Base-by-base conservation (phyloP, 2,888 invertebrate species). In the Morpho deidamia region DNA sequence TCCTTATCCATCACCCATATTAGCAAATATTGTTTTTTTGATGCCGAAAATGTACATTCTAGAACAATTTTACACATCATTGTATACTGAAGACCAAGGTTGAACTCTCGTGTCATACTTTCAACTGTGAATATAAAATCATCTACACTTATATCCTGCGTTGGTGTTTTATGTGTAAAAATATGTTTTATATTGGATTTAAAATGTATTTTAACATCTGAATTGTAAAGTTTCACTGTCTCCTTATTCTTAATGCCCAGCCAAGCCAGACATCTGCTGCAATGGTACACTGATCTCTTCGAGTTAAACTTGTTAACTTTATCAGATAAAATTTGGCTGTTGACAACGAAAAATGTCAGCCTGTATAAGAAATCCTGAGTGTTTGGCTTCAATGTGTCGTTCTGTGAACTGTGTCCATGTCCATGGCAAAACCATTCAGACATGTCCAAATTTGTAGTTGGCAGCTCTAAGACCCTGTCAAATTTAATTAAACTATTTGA, bases 401-500 rank as follows among this genome's bases (percentile, higher is more conserved):
- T 60, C 10, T 61, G 53, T 4, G 57, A 52, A 7, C 37, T 52
- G 11, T 62, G 77, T 4, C 81, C 78, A 43, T 85, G 84, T 0
- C 85, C 85, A 60, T 93, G 93, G 66, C 94, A 94, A 71, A 93
- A 94, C 92, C 93, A 93, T 59, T 94, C 93, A 0, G 89, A 87
- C 70, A 91, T 88, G 65, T 93, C 92, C 53, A 91, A 77, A 74
- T 90, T 90, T 11, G 88, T 84, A 0, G 92, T 90, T 0, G 93
- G 93, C 51, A 94, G 72, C 53, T 93, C 93, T 56, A 94, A 74
- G 65, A 93, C 81, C 59, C 93, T 83, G 44, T 88, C 76, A 75
- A 93, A 93, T 44, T 79, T 82, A 0, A 90, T 81, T 49, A 69
- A 70, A 58, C 73, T 76, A 57, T 87, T 83, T n/a, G 90, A 78